Conservation (phyloP, 1,140 invertebrate genomes). For the Drusus annulatus region DNA sequence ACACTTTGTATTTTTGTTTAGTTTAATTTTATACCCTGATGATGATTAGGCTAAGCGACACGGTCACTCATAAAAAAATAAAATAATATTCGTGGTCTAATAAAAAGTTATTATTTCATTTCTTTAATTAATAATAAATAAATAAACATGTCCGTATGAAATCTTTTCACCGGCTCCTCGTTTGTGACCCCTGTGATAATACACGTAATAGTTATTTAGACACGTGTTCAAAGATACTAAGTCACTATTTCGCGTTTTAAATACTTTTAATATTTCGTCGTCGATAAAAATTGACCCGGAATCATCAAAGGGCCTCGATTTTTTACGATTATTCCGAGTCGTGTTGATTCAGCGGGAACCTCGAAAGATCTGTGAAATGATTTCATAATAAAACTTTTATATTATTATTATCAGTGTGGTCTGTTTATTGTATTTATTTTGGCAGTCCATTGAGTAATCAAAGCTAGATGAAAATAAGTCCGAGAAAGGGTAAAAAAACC, state of each 20-base stretch:
- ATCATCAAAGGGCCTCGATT: slow-evolving; percentile 9
- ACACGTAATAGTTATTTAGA: neutral
- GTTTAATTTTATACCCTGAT: too few relatives aligned
- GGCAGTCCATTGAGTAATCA: neutral
- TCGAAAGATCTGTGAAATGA: neutral
- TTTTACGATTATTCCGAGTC: slow-evolving; percentile 29
- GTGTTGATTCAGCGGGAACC: neutral
- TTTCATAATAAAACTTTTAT: neutral
- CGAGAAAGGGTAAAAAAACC: neutral
- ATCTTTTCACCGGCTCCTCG: too few relatives aligned
- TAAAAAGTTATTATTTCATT: too few relatives aligned
- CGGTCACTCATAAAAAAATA: too few relatives aligned
- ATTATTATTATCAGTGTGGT: neutral
- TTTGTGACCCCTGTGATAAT: neutral
- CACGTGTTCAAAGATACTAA: slow-evolving; percentile 10
- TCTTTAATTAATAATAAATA: too few relatives aligned
- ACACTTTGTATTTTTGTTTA: too few relatives aligned
- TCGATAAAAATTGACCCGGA: slow-evolving; percentile 28
- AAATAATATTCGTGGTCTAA: too few relatives aligned
- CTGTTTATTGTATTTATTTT: neutral
- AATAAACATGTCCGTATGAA: too few relatives aligned
- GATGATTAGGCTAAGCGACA: too few relatives aligned
- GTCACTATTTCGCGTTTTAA: neutral
- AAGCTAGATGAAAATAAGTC: neutral
- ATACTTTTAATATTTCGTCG: neutral